Base-by-base conservation (phyloP, 2,113 vertebrate species). In the Scalopus aquaticus region DNA sequence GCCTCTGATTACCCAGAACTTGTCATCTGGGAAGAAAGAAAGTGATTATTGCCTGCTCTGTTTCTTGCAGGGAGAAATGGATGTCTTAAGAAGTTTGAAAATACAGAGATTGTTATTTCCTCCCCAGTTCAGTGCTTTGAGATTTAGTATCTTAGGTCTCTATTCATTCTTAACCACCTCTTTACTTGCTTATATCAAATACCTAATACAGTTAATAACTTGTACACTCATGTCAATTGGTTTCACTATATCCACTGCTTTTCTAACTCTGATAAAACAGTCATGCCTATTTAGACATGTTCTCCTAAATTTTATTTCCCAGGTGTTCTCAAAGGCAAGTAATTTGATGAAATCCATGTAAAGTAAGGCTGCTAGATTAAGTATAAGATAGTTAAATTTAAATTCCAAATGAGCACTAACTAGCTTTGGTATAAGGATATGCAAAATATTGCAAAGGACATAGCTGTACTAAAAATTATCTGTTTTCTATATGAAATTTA, bases 1-100 rank as follows among this genome's bases (percentile, higher is more conserved):
- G 17, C 99, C 98, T 0, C 98, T 99, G 88, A 99, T 96, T 83
- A 99, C 98, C 99, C 99, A 99, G 98, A 98, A 98, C 58, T 90
- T 97, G 91, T 96, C 97, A 69, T 96, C 98, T 98, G 82, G 94
- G 60, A 9, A 92, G 86, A 97, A 64, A 93, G 56, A 62, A 54
- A 70, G n/a, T 51, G 39, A 42, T 82, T 88, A 51, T 13, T 22
- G 86, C 82, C 19, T 32, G 8, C 54, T 46, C n/a, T 72, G 6
- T 32, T n/a, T 81, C 73, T 76, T 64, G 79, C 44, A 88, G 32
- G 69, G 56, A 85, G 64, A 78, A 81, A 69, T 5, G 32, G 20
- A 9, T 49, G 15, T 65, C 35, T 82, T 37, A 20, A 72, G 64
- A 79, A 67, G 32, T 51, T 65, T 79, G 32, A 67, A 88, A 78